Percentiles rank a stretch among this genome's conserved stretches.
phyloP scores from a whole-genome alignment of 2,888 invertebrate genomes.

The Mythimna lalbum region DNA sequence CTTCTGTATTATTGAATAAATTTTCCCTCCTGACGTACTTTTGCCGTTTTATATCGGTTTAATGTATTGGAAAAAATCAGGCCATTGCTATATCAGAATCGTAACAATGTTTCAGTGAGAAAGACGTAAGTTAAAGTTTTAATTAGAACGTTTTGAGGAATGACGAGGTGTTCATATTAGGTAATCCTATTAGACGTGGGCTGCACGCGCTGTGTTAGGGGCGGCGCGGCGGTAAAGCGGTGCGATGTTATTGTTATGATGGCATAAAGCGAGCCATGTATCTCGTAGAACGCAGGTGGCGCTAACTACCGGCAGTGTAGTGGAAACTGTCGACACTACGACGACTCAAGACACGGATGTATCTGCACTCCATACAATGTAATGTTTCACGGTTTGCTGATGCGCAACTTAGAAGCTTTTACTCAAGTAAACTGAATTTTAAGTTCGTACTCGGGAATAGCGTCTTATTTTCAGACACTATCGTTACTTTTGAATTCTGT shows the following conservation, averaged over 20 bases:
- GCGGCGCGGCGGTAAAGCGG: slow-evolving; percentile 67
- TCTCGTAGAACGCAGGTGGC: slow-evolving; percentile 75
- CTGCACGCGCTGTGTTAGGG: slow-evolving; percentile 67
- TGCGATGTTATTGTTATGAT: slow-evolving; percentile 77
- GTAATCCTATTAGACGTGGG: slow-evolving; percentile 67
- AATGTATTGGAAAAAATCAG: slow-evolving; percentile 81
- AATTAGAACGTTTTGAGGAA: slow-evolving; percentile 58
- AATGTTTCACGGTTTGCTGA: slow-evolving; percentile 70
- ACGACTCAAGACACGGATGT: slow-evolving; percentile 63
- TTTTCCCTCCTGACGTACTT: slow-evolving; percentile 79
- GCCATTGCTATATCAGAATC: slow-evolving; percentile 50
- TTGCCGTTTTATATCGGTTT: slow-evolving; percentile 75
- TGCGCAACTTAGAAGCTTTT: slow-evolving; percentile 68
- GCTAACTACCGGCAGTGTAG: slow-evolving; percentile 75
- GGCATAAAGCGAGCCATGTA: slow-evolving; percentile 74
- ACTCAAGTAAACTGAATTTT: slow-evolving; percentile 64
- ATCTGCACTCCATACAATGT: slow-evolving; percentile 70
- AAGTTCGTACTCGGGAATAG: slow-evolving; percentile 30
- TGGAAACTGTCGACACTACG: slow-evolving; percentile 70
- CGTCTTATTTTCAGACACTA: slow-evolving; percentile 40
- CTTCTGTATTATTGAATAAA: slow-evolving; percentile 87
- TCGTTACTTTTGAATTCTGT: slow-evolving; percentile 23
- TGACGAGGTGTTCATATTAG: slow-evolving; percentile 64
- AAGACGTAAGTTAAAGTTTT: slow-evolving; percentile 46
- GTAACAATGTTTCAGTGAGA: slow-evolving; percentile 63